Base-by-base conservation (phyloP, 2,113 vertebrate species). In the Shinisaurus crocodilurus region DNA sequence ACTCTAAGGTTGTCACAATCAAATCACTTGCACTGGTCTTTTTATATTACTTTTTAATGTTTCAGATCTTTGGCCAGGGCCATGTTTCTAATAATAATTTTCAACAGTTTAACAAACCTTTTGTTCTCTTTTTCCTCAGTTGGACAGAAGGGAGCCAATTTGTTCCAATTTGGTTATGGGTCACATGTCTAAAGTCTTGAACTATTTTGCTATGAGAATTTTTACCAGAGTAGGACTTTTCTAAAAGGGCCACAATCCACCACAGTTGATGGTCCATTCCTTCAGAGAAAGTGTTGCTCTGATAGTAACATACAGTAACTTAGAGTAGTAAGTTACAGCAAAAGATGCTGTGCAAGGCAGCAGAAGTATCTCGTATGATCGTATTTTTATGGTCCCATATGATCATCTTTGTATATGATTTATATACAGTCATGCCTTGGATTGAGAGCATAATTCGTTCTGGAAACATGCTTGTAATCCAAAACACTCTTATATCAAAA, bases 191-290 rank as follows among this genome's bases (percentile, higher is more conserved):
- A 10, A 54, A 69, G 29, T 72, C 70, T 72, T n/a, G 27, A 72
- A n/a, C 67, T 69, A n/a, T 34, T 72, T 72, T 72, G 34, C 29
- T 48, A 9, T 86, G 5, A n/a, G 82, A 93, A 90, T n/a, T 23
- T 27, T 40, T 83, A 34, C 34, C 34, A 72, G 70, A 72, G 70
- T 3, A 34, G 69, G 27, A 70, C 69, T n/a, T n/a, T n/a, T n/a
- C n/a, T n/a, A n/a, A n/a, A n/a, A n/a, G n/a, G n/a, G 34, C 1
- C 70, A 72, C 34, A n/a, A 72, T n/a, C 13, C 34, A 72, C 70
- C 34, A 34, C 32, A 70, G 9, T 13, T 13, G 16, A 72, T 1
- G 34, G 70, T 32, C 70, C 70, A 72, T 72, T 32, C 16, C 10
- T n/a, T 72, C 70, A 72, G 34, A 72, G 70, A 72, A 72, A 72